Conservation (phyloP, 1,140 invertebrate genomes). For the Apis dorsata region DNA sequence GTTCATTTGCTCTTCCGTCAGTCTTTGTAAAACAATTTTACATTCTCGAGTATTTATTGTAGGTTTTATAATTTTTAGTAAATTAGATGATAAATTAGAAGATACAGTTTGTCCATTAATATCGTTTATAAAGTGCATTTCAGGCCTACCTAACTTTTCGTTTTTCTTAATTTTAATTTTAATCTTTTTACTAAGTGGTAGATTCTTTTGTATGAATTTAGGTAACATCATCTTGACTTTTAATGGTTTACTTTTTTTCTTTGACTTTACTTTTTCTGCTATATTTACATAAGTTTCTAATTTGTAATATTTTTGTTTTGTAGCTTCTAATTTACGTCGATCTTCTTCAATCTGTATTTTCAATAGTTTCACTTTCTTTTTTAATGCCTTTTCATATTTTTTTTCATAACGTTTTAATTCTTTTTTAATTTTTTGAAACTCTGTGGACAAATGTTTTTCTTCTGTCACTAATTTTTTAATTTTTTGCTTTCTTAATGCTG, state of each 20-base stretch:
- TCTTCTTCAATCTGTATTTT: neutral
- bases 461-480: neutral
- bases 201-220: neutral
- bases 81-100: neutral
- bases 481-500: neutral
- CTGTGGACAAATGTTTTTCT: neutral
- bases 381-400: neutral
- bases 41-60: neutral
- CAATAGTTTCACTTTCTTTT: neutral
- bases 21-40: neutral
- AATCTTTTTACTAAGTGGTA: neutral
- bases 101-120: neutral
- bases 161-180: conserved; percentile 15
- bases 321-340: neutral
- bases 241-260: neutral
- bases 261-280: neutral
- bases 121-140: conserved; percentile 4
- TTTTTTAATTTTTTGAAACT: neutral
- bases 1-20: neutral
- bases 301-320: neutral
- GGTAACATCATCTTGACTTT: neutral
- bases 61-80: neutral
- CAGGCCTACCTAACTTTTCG: too few relatives aligned
- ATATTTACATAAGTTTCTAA: neutral
- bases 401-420: conserved; percentile 9